These are phyloP conservation scores for Rhadinocentrus ornatus DNA, from an alignment of 2,797 vertebrate species.

Conservation along the genomic window DNA sequence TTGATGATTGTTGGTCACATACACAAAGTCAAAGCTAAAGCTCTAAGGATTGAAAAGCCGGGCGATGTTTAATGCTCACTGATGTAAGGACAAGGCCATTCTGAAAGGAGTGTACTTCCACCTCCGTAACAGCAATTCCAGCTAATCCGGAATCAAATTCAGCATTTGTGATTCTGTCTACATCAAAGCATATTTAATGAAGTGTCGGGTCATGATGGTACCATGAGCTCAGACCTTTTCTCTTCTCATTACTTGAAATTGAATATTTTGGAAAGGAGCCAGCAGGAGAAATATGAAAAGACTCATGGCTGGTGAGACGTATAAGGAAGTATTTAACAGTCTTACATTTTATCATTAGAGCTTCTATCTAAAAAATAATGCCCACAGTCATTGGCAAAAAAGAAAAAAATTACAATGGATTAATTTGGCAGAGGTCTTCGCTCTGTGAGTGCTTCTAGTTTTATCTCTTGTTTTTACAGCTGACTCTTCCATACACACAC, in stretches of 20 bases:
- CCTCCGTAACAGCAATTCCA: background rate
- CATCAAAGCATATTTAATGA: background rate
- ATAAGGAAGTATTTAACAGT: constrained; percentile 13
- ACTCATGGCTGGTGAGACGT: background rate
- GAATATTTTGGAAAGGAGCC: background rate
- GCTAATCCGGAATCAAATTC: constrained; percentile 7
- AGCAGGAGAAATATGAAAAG: background rate
- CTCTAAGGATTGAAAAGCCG: too few relatives aligned
- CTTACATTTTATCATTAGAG: too few relatives aligned
- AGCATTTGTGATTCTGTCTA: background rate
- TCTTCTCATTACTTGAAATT: background rate
- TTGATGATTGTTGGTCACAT: too few relatives aligned
- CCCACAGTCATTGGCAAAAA: too few relatives aligned
- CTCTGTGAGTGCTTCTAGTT: too few relatives aligned
- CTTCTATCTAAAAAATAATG: too few relatives aligned
- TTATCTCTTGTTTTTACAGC: too few relatives aligned
- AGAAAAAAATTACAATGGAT: too few relatives aligned
- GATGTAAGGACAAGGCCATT: too few relatives aligned
- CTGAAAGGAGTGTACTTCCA: background rate
- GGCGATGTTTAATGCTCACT: too few relatives aligned
- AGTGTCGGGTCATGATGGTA: background rate
- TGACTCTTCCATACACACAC: too few relatives aligned
- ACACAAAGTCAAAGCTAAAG: background rate
- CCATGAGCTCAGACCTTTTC: constrained; percentile 5
- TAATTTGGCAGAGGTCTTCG: too few relatives aligned